These are phyloP conservation scores for Schizothorax lantsangensis DNA, from an alignment of 2,797 vertebrate species.

Conservation along the genomic window DNA sequence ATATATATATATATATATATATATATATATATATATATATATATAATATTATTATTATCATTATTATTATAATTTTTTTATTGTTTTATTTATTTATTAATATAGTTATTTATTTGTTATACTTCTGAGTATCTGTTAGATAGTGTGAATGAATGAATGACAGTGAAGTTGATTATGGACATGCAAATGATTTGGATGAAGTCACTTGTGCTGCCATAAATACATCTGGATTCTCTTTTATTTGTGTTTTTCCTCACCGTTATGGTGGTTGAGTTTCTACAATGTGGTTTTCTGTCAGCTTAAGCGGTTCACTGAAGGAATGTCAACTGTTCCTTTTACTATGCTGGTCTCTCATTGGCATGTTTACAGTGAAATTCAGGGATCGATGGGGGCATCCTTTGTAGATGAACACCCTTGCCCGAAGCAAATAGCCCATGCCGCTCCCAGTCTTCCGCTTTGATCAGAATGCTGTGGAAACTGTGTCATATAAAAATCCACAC, in stretches of 20 bases:
- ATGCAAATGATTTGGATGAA: slow-evolving; percentile 5
- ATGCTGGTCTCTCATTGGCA: slow-evolving; percentile 52
- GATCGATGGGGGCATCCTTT: slow-evolving; percentile 58
- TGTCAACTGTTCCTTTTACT: slow-evolving; percentile 42
- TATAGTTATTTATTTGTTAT: not conserved
- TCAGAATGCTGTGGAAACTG: slow-evolving; percentile 66
- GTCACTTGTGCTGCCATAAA: slow-evolving; percentile 31
- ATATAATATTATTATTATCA: too few species aligned
- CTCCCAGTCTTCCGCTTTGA: slow-evolving; percentile 69
- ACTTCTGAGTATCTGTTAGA: not conserved
- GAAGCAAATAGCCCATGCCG: not conserved
- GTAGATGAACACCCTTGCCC: slow-evolving; percentile 48
- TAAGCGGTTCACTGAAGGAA: slow-evolving; percentile 59
- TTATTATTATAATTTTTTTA: too few species aligned
- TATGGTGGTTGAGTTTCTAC: slow-evolving; percentile 71
- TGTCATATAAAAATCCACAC: slow-evolving; percentile 70
- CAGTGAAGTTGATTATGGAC: not conserved
- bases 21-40: too few species aligned
- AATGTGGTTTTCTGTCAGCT: slow-evolving; percentile 72
- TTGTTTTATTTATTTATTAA: not conserved
- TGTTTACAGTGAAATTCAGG: slow-evolving; percentile 51
- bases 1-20: too few species aligned
- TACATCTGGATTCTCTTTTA: slow-evolving; percentile 39
- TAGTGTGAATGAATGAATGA: not conserved
- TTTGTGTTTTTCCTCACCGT: slow-evolving; percentile 70